Conservation (phyloP, 2,113 vertebrate species). For the Mesembrinibis cayennensis region DNA sequence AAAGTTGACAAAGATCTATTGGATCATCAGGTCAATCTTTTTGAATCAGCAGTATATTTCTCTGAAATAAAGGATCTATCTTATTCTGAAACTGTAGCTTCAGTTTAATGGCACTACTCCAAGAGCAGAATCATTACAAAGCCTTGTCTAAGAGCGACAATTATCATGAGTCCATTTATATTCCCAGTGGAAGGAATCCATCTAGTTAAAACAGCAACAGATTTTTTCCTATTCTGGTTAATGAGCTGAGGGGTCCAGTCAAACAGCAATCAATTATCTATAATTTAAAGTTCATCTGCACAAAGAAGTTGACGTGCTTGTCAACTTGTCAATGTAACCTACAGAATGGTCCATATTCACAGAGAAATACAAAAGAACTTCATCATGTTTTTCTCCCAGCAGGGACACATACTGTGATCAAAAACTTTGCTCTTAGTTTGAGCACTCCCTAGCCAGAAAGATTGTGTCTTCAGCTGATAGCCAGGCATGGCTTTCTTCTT, state of each 20-base stretch:
- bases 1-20: background rate
- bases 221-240: background rate
- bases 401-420: background rate
- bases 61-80: background rate
- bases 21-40: background rate
- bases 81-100: background rate
- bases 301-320: background rate
- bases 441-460: background rate
- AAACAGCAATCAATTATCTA: background rate
- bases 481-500: background rate
- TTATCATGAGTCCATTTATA: background rate
- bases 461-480: background rate
- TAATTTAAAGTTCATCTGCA: background rate
- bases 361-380: background rate
- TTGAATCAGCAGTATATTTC: constrained; percentile 1
- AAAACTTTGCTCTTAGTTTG: background rate
- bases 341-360: background rate
- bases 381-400: background rate
- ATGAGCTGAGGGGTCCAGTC: background rate
- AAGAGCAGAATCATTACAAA: background rate
- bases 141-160: background rate
- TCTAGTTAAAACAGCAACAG: background rate
- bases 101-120: background rate
- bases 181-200: background rate
- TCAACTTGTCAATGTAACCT: background rate